Conservation (phyloP, 2,113 vertebrate species). For the Caloenas nicobarica region DNA sequence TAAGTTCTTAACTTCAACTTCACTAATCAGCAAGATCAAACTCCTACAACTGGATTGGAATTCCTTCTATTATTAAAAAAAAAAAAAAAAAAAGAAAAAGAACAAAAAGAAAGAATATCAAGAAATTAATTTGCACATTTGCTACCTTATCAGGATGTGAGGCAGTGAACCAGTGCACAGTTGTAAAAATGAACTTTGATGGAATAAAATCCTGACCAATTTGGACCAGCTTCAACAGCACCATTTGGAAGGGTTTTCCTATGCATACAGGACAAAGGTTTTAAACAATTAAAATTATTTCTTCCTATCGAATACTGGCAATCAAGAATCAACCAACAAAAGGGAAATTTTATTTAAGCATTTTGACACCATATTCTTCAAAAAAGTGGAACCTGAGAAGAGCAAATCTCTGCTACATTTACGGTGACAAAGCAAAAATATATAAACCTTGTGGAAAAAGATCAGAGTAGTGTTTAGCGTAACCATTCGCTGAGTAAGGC, state of each 20-base stretch:
- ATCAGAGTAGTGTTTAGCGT: neutral
- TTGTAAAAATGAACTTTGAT: neutral
- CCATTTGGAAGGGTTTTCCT: neutral
- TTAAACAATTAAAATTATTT: neutral
- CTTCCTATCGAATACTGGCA: neutral
- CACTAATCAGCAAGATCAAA: slow-evolving; percentile 52
- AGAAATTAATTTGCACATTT: neutral
- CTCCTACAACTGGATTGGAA: neutral
- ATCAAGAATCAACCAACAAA: neutral
- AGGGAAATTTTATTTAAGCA: neutral
- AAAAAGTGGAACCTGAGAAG: neutral
- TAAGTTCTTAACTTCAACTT: slow-evolving; percentile 41
- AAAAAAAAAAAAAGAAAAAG: neutral
- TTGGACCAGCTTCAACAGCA: neutral
- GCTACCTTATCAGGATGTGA: neutral
- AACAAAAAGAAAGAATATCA: neutral
- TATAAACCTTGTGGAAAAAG: neutral
- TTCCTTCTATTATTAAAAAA: neutral
- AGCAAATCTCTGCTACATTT: neutral
- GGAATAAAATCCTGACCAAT: neutral
- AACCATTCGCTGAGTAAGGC: neutral
- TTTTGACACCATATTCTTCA: neutral
- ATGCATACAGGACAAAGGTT: neutral
- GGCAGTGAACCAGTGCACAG: neutral
- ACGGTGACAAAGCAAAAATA: neutral